Base-by-base conservation (phyloP, 1,140 invertebrate species). In the Ephestia elutella region DNA sequence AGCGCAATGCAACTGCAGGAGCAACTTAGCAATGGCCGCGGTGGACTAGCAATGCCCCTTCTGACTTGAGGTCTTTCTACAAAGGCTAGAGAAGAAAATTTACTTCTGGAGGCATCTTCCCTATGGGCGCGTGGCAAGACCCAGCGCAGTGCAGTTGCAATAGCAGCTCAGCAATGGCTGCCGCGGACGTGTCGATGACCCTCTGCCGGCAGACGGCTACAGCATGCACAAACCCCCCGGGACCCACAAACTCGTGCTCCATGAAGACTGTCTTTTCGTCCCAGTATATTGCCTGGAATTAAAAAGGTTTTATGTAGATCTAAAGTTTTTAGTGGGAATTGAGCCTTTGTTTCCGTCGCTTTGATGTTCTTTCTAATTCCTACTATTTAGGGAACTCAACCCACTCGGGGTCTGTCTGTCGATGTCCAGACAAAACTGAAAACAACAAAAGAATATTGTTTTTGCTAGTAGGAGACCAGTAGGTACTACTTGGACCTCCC, bases 201-300 rank as follows among this genome's bases (percentile, higher is more conserved):
- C 94, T 90, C 69, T 95, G 94, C 30, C 93, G 91, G 64, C 94
- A 94, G 54, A 95, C 90, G 20, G 93, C 94, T 30, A 97, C 95
- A 10, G 95, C 94, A 72, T 95, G 92, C 7, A 96, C 90, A 76
- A 97, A 96, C 25, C 93, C 92, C 59, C 96, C 95, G 18, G 90
- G 91, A 0, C 94, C 93, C n/a, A 95, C 90, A 71, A 97, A 95
- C 57, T 94, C 92, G 81, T 97, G 96, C 76, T 97, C 95, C 92
- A 97, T 94, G 75, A 94, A 97, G 18, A 96, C 92, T 15, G 93
- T 92, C 75, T 93, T 93, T 19, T 95, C 93, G 70, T 96, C 95
- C 95, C 95, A 97, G 78, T 95, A 96, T 49, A 96, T 91, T 0
- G 77, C 86, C 88, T 89, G 73, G 9, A 79, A 71, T 5, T 4